phyloP scores from a whole-genome alignment of 2,888 invertebrate genomes.

The Octonoba sinensis region DNA sequence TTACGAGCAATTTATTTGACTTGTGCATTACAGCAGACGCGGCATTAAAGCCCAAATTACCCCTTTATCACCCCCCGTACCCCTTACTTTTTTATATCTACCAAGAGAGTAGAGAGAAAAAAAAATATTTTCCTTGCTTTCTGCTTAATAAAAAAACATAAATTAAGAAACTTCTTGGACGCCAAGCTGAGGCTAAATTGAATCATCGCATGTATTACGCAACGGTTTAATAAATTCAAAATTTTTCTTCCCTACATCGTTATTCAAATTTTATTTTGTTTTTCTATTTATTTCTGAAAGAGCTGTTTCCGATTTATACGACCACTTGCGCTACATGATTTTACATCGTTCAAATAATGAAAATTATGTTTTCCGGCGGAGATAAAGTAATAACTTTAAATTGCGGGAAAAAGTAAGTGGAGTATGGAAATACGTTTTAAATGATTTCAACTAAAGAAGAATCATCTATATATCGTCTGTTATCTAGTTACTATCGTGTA shows the following conservation, averaged over 20 bases:
- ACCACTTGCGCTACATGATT: not conserved
- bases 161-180: constrained; percentile 46
- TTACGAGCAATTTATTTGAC: constrained; percentile 65
- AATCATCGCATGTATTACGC: constrained; percentile 55
- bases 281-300: not conserved
- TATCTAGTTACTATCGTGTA: too few relatives aligned
- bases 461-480: too few relatives aligned
- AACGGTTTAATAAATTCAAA: constrained; percentile 52
- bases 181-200: constrained; percentile 52
- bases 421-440: too few relatives aligned
- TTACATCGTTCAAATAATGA: not conserved
- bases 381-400: too few relatives aligned
- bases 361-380: too few relatives aligned
- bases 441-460: too few relatives aligned
- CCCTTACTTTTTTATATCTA: constrained; percentile 28
- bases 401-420: too few relatives aligned
- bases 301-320: not conserved
- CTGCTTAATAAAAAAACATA: constrained; percentile 62
- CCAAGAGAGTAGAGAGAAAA: constrained; percentile 24
- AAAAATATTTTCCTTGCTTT: constrained; percentile 40
- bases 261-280: constrained; percentile 3
- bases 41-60: constrained; percentile 64
- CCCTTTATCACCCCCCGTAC: constrained; percentile 59
- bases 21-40: constrained; percentile 63
- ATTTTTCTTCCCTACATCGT: constrained; percentile 27